These are phyloP conservation scores for Ridgeia piscesae DNA, from an alignment of 1,140 invertebrate genomes.

Conservation along the genomic window DNA sequence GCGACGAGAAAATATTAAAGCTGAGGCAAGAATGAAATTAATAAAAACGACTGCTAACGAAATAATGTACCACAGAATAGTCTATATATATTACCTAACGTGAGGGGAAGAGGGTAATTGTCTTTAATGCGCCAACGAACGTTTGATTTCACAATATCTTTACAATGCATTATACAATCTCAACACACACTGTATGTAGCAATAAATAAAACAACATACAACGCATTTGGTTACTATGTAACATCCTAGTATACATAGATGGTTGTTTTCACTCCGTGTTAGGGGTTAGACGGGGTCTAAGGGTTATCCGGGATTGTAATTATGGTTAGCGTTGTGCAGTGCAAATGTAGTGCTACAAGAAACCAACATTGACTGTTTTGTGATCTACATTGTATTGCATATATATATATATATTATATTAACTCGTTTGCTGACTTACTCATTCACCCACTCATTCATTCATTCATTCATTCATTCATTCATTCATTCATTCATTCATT, in stretches of 20 bases:
- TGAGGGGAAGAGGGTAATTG: neutral
- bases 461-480: too few relatives aligned
- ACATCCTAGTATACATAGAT: neutral
- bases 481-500: too few relatives aligned
- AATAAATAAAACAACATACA: neutral
- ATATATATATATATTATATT: too few relatives aligned
- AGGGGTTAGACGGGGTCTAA: too few relatives aligned
- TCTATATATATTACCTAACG: neutral
- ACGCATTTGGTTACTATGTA: neutral
- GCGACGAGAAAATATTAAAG: neutral
- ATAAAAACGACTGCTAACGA: neutral
- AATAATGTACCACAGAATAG: neutral
- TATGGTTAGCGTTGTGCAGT: too few relatives aligned
- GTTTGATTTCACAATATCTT: neutral
- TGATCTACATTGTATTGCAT: too few relatives aligned
- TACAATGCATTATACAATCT: neutral
- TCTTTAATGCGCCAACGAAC: neutral
- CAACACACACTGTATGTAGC: neutral
- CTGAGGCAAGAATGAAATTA: neutral
- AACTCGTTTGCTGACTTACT: too few relatives aligned
- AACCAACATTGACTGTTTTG: too few relatives aligned
- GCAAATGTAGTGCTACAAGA: too few relatives aligned
- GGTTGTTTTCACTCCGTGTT: neutral
- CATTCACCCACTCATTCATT: too few relatives aligned
- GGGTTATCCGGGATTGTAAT: too few relatives aligned